Evolutionary conservation across 64 coral and sea anemone species (phyloP).

Genomic region (Astreopora myriophthalma): DNA sequence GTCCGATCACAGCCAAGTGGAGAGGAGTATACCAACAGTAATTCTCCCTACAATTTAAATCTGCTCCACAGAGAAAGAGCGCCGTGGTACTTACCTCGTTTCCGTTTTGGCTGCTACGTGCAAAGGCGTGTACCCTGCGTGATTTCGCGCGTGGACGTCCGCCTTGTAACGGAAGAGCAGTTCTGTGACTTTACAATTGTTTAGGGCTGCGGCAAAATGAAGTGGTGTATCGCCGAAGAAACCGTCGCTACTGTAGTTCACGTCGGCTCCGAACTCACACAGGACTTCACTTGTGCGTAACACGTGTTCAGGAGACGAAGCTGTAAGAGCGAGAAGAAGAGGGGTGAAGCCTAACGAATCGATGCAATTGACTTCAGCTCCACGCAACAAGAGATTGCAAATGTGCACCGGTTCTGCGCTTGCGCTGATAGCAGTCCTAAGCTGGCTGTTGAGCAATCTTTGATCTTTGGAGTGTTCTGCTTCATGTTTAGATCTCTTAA

Average conservation of each 20-base stretch:
- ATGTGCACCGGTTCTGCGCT: slow-evolving; percentile 14
- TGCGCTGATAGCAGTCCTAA: slow-evolving; percentile 35
- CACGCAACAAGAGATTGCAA: slow-evolving; percentile 38
- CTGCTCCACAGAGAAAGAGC: slow-evolving; percentile 68
- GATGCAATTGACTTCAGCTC: slow-evolving; percentile 60
- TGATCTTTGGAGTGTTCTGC: neutral
- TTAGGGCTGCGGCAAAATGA: slow-evolving; percentile 54
- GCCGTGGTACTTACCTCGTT: slow-evolving; percentile 46
- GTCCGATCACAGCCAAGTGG: slow-evolving; percentile 63
- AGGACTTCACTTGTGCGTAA: slow-evolving; percentile 4
- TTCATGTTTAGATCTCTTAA: slow-evolving; percentile 14
- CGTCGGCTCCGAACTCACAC: slow-evolving; percentile 79
- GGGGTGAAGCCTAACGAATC: slow-evolving; percentile 65
- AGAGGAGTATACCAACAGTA: slow-evolving; percentile 79
- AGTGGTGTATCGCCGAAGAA: slow-evolving; percentile 76
- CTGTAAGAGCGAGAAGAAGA: slow-evolving; percentile 46
- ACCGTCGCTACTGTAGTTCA: slow-evolving; percentile 64
- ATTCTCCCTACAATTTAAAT: slow-evolving; percentile 52
- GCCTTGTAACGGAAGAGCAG: slow-evolving; percentile 51
- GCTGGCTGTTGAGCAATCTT: neutral
- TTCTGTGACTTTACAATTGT: neutral
- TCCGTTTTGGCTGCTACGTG: slow-evolving; percentile 70
- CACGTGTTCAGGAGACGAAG: slow-evolving; percentile 1
- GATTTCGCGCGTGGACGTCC: slow-evolving; percentile 64
- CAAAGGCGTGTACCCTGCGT: slow-evolving; percentile 78